These are phyloP conservation scores for Thereuonema tuberculata DNA, from an alignment of 1,140 invertebrate species.

Conservation along the genomic window DNA sequence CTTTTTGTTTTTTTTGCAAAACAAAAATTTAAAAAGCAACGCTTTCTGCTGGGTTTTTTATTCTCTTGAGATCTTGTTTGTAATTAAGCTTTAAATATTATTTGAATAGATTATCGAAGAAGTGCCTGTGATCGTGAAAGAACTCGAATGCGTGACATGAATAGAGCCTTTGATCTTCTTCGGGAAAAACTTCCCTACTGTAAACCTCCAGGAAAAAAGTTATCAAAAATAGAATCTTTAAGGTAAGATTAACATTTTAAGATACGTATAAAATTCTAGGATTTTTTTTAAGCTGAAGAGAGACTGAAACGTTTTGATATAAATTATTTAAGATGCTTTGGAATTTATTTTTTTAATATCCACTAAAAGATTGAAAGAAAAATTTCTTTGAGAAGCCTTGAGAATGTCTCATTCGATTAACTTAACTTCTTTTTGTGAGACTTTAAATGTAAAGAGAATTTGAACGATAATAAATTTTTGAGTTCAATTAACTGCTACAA, in stretches of 20 bases:
- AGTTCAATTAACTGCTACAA: background rate
- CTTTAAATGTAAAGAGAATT: background rate
- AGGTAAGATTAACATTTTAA: slow-evolving; percentile 37
- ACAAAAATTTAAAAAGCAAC: too few species aligned
- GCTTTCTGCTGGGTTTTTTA: too few species aligned
- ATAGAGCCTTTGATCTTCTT: slow-evolving; percentile 62
- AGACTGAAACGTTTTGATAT: background rate
- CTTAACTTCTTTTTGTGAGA: background rate
- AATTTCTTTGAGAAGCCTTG: slow-evolving; percentile 11
- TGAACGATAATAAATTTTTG: background rate
- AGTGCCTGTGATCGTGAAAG: slow-evolving; percentile 71
- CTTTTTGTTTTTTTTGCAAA: too few species aligned
- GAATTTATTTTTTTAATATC: background rate
- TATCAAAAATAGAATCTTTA: slow-evolving; percentile 72
- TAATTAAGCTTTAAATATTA: too few species aligned
- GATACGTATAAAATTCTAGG: background rate
- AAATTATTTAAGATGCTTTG: background rate
- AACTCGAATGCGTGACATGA: slow-evolving; percentile 77
- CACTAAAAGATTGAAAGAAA: slow-evolving; percentile 16
- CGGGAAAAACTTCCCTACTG: slow-evolving; percentile 58
- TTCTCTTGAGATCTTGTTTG: too few species aligned
- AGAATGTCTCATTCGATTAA: background rate
- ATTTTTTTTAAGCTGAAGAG: background rate
- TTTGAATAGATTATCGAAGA: slow-evolving; percentile 68
- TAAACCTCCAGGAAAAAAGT: slow-evolving; percentile 73